phyloP scores from a whole-genome alignment of 92 coral and sea anemone species.

The Bergia puertoricense region DNA sequence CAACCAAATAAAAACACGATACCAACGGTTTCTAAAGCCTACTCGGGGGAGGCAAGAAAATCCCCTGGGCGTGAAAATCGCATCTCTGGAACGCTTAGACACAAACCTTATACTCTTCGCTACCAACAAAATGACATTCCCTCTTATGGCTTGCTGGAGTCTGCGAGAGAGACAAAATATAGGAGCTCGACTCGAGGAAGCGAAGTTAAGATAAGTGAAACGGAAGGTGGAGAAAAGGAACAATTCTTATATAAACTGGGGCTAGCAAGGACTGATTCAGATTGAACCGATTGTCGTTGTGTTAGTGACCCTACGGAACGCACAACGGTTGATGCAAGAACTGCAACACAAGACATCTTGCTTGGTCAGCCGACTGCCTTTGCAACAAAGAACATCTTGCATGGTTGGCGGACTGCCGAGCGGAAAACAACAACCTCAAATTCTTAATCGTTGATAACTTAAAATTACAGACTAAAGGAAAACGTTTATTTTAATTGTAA shows the following conservation, averaged over 20 bases:
- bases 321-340: background rate
- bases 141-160: background rate
- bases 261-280: constrained; percentile 22
- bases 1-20: background rate
- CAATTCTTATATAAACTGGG: constrained; percentile 29
- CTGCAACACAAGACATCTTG: too few species aligned
- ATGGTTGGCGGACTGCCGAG: background rate
- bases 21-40: background rate
- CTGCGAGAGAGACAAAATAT: background rate
- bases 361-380: too few species aligned
- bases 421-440: background rate
- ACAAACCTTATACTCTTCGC: constrained; percentile 16
- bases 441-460: background rate
- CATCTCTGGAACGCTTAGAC: background rate
- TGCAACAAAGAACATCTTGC: background rate
- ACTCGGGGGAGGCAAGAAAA: background rate
- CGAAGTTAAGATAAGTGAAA: background rate
- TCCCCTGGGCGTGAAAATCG: constrained; percentile 10
- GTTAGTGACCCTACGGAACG: background rate
- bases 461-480: background rate
- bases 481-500: background rate
- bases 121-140: background rate
- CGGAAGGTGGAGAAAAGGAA: constrained; percentile 32
- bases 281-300: background rate
- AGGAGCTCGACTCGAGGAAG: background rate